Evolutionary conservation across 2,888 invertebrate genomes (phyloP), one percentile per base, ranked within the genome.

Genomic region (Lypha dubia): DNA sequence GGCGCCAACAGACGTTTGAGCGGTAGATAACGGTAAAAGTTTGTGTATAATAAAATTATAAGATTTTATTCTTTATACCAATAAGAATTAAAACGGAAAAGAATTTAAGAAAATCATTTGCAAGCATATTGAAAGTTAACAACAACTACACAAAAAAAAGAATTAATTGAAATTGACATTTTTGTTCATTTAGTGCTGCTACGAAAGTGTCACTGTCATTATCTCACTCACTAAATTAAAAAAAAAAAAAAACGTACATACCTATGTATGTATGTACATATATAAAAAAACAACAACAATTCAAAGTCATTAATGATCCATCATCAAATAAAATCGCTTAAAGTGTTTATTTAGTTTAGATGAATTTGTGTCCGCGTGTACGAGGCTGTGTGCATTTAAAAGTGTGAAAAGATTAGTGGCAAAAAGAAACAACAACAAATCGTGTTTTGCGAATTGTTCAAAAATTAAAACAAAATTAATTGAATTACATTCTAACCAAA

Each of bases 1-100:
- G 90, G 88, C 90, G 89, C 87, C 87, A 88, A 88, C 89, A 89
- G 90, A 89, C 88, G 90, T 90, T 88, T 86, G 81, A 83, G 41
- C 83, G 87, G 62, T 22, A 60, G 32, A 24, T 75, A 35, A 63
- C 71, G 75, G 81, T 62, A 11, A 65, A 56, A 56, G 44, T 46
- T 58, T 38, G 73, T 70, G 56, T n/a, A 44, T 44, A 51, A 68
- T 49, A 49, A n/a, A n/a, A n/a, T n/a, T n/a, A 49, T 35, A 17
- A 17, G 68, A 60, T 68, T 46, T 53, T 3, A 63, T 70, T 70
- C 44, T 70, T 44, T 63, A 62, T 62, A 65, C 75, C 77, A 79
- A 79, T 74, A 65, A 81, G 77, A 81, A 84, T 68, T 75, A 1
- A 56, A 38, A 38, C 53, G 15, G 58, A 77, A 79, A 68, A 46